A percentile compares a stretch with the other conserved stretches of the same genome.
Evolutionary conservation across 1,140 invertebrate genomes (phyloP).

Genomic region (Monomorium pharaonis): DNA sequence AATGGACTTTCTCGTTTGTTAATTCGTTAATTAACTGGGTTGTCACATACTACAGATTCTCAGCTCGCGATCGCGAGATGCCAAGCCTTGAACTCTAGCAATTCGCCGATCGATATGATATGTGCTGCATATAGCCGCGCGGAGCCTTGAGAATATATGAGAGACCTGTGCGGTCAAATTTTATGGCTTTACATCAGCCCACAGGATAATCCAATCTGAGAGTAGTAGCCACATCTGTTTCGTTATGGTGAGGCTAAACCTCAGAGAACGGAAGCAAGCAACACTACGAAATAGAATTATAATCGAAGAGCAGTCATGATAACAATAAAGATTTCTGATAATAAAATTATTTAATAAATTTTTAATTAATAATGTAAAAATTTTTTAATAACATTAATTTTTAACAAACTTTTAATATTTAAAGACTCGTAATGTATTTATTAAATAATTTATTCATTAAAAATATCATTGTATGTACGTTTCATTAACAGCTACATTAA

Average conservation of each 20-base stretch:
- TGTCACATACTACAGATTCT: constrained; percentile 7
- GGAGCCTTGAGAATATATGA: constrained; percentile 4
- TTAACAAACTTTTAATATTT: background rate
- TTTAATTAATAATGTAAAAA: background rate
- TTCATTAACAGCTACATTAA: background rate
- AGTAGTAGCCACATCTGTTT: constrained; percentile 20
- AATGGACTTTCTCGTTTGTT: background rate
- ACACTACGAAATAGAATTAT: background rate
- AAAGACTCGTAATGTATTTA: background rate
- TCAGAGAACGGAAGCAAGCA: background rate
- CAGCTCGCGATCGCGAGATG: background rate
- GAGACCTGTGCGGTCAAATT: constrained; percentile 39
- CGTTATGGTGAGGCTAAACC: background rate
- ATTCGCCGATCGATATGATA: constrained; percentile 48
- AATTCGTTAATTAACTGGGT: constrained; percentile 34
- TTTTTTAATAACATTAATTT: background rate
- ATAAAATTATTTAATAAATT: background rate
- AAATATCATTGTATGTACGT: background rate
- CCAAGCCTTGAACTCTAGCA: constrained; percentile 48
- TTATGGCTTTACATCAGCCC: constrained; percentile 27
- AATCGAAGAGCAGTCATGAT: background rate
- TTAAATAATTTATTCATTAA: background rate
- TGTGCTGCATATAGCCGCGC: constrained; percentile 3
- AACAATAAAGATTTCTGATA: background rate
- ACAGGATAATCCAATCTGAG: constrained; percentile 16